Evolutionary conservation across 2,888 invertebrate species (phyloP), one percentile per base, ranked within the genome.

Genomic region (Eupithecia dodoneata): DNA sequence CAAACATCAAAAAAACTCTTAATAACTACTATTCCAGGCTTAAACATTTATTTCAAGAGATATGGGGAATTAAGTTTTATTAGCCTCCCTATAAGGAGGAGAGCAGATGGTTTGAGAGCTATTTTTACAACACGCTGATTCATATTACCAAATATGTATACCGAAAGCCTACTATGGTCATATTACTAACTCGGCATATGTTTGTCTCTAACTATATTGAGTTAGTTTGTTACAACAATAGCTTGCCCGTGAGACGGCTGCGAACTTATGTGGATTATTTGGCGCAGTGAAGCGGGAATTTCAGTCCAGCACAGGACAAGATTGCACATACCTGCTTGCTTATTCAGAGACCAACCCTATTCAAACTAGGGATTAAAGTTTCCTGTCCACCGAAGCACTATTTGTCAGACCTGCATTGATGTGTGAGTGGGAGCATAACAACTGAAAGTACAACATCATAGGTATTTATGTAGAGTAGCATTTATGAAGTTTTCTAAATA

Each of bases 251-350:
- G 92, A 81, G 92, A 91, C 87, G 86, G 80, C 80, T 81, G 84
- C 91, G 93, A 93, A 92, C 93, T 92, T 87, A 84, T 81, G 83
- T 84, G 84, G 83, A 81, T 84, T 72, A 82, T 83, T 85, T 86
- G 89, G 88, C 85, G 81, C 83, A 83, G 82, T 83, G 85, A 83
- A 87, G 85, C 85, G 86, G 84, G 85, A 86, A 84, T 86, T 85
- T 84, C 47, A 45, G 70, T 47, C 47, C 30, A 49, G 13, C 81
- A 76, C 82, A 81, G 78, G 81, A 85, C 83, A 81, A 84, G 83
- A 84, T 83, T 83, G 83, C 76, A 81, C 76, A 73, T 67, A 44
- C 44, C 41, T 42, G 7, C 41, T 12, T 66, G 15, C 41, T 42
- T 42, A n/a, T 69, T 42, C 15, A 42, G 44, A 45, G 44, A 67